phyloP scores from a whole-genome alignment of 2,888 invertebrate genomes.

The Strigamia maritima region DNA sequence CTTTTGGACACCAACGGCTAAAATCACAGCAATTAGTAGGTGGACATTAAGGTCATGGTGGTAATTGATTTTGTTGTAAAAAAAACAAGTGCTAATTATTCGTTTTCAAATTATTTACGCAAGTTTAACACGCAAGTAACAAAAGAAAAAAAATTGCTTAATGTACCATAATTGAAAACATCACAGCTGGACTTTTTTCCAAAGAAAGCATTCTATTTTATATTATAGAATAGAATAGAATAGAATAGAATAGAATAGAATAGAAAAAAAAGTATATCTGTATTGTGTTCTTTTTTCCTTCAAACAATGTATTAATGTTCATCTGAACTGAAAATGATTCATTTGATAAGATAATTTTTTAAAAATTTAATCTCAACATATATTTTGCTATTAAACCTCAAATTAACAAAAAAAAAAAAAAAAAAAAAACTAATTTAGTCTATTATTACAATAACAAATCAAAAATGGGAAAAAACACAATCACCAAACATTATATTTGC shows the following conservation, averaged over 20 bases:
- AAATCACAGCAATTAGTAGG: neutral
- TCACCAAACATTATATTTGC: neutral
- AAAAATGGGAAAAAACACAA: too few species aligned
- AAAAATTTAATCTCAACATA: too few species aligned
- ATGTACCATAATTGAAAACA: conserved; percentile 28
- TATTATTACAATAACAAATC: too few species aligned
- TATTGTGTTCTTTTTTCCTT: too few species aligned
- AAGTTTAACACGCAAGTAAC: neutral
- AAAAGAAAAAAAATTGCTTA: conserved; percentile 21
- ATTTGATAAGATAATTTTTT: too few species aligned
- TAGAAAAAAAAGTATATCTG: neutral
- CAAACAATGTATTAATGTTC: too few species aligned
- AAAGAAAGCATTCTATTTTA: neutral
- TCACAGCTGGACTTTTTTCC: conserved; percentile 21
- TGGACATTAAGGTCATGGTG: neutral
- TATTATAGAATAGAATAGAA: neutral
- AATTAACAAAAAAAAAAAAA: too few species aligned
- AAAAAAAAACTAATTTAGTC: too few species aligned
- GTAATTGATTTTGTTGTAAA: neutral
- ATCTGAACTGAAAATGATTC: too few species aligned
- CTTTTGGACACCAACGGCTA: too few species aligned
- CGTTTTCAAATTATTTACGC: neutral
- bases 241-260: too few species aligned
- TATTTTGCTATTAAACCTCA: too few species aligned
- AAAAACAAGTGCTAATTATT: neutral